phyloP scores from a whole-genome alignment of 2,113 vertebrate genomes.

The Peromyscus maniculatus region DNA sequence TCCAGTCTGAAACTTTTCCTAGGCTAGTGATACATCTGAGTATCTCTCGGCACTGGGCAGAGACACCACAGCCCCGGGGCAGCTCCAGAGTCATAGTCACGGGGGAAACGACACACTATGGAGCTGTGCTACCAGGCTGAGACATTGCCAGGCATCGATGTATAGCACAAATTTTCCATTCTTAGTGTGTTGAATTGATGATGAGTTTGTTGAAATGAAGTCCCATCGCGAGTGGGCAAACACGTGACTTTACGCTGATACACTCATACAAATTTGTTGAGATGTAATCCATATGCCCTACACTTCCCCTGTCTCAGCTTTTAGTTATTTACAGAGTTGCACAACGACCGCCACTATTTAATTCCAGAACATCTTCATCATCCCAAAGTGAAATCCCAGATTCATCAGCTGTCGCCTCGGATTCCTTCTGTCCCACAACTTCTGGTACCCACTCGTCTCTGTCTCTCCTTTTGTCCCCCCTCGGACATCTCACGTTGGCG shows the following conservation, averaged over 20 bases:
- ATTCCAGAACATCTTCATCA: background rate
- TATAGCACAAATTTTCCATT: no score
- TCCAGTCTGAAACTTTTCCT: no score
- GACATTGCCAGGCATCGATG: no score
- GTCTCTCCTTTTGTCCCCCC: background rate
- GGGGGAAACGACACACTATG: no score
- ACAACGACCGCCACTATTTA: background rate
- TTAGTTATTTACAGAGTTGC: no score
- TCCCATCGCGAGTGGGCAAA: background rate
- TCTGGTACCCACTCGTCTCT: background rate
- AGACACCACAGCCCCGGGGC: background rate
- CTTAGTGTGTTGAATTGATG: rapidly evolving
- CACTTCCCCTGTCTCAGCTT: background rate
- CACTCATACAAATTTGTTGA: rapidly evolving
- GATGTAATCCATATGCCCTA: background rate
- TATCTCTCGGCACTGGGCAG: background rate
- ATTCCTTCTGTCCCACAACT: rapidly evolving
- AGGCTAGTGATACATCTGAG: background rate
- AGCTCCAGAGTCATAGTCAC: background rate
- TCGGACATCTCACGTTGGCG: rapidly evolving
- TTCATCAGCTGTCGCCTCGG: background rate
- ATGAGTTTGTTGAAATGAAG: background rate
- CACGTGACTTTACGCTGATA: rapidly evolving
- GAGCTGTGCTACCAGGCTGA: background rate
- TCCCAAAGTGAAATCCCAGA: background rate